phyloP scores from a whole-genome alignment of 2,113 vertebrate species.

The Rhipidura dahli region DNA sequence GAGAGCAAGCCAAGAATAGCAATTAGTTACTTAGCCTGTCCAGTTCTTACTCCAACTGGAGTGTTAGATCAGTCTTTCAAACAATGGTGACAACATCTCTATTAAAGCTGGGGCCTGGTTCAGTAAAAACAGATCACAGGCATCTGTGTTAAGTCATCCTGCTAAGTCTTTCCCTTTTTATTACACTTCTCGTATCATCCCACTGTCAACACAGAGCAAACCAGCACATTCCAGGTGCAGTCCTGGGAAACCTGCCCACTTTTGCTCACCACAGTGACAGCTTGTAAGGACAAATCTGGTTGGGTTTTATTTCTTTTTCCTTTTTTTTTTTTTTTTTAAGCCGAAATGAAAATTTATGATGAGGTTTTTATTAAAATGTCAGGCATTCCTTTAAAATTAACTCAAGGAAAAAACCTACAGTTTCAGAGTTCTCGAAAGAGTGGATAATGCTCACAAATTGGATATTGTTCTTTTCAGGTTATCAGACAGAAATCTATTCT shows the following conservation, averaged over 20 bases:
- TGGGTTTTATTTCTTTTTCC: accelerated
- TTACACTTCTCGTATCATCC: not conserved
- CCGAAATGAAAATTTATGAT: not conserved
- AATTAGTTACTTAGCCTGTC: slow-evolving; percentile 62
- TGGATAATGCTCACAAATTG: not conserved
- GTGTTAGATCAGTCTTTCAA: slow-evolving; percentile 43
- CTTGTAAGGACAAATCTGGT: not conserved
- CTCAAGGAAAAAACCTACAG: not conserved
- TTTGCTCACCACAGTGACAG: not conserved
- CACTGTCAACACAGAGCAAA: not conserved
- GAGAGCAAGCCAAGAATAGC: slow-evolving; percentile 65
- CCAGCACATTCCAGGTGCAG: not conserved
- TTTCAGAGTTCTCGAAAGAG: not conserved
- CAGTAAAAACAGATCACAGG: not conserved
- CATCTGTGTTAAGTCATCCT: not conserved
- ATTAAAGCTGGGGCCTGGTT: not conserved
- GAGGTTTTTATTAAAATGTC: not conserved
- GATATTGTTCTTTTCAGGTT: not conserved
- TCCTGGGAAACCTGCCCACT: slow-evolving; percentile 13
- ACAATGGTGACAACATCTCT: slow-evolving; percentile 39
- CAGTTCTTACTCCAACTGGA: not conserved
- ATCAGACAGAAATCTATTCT: slow-evolving; percentile 2
- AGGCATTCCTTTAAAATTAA: slow-evolving; percentile 14
- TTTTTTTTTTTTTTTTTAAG: not conserved
- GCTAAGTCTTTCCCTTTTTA: slow-evolving; percentile 1